Evolutionary conservation across 2,888 invertebrate species (phyloP).

Genomic region (Ceriagrion tenellum): DNA sequence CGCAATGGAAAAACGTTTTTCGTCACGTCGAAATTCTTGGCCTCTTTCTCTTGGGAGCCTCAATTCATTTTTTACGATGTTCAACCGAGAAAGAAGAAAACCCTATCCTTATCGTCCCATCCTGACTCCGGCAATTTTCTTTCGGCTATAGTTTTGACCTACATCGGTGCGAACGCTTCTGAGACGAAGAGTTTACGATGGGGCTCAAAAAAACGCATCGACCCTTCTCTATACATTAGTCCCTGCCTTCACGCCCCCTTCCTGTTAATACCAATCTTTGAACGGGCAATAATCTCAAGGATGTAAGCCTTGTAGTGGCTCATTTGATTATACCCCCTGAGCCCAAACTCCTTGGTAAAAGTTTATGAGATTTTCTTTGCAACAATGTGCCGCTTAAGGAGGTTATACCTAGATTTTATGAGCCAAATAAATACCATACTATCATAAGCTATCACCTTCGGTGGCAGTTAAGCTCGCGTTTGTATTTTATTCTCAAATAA

Average conservation of each 20-base stretch:
- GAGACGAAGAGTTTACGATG: not conserved
- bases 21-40: not conserved
- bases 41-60: not conserved
- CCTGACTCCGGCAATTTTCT: conserved; percentile 47
- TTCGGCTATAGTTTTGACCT: conserved; percentile 49
- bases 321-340: not conserved
- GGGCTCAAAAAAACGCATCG: not conserved
- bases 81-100: conserved; percentile 25
- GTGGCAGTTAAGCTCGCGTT: too few species aligned
- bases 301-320: not conserved
- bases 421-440: too few species aligned
- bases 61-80: conserved; percentile 26
- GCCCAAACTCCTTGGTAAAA: too few species aligned
- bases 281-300: not conserved
- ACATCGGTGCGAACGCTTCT: conserved; percentile 15
- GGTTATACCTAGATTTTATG: too few species aligned
- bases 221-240: not conserved
- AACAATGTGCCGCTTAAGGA: too few species aligned
- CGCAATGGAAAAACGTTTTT: not conserved
- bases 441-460: too few species aligned
- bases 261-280: conserved; percentile 1
- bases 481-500: too few species aligned
- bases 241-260: not conserved
- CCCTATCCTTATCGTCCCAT: conserved; percentile 39
- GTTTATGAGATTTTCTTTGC: too few species aligned